Conservation (phyloP, 2,113 vertebrate genomes). For the Ictalurus punctatus region DNA sequence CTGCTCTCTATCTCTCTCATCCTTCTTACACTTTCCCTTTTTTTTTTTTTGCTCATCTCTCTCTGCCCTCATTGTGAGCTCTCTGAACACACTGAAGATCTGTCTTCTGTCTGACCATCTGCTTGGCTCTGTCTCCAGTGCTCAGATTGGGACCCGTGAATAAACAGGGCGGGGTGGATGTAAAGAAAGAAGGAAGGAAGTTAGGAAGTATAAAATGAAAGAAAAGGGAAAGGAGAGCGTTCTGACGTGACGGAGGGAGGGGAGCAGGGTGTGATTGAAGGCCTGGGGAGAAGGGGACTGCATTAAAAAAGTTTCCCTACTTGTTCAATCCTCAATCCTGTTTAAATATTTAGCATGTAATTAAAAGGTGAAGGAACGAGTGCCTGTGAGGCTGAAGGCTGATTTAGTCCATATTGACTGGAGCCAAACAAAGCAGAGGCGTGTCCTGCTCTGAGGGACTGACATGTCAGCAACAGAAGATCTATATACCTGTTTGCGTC, state of each 20-base stretch:
- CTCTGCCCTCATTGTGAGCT: constrained; percentile 12
- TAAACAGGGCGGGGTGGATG: constrained; percentile 9
- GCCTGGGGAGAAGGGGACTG: constrained; percentile 28
- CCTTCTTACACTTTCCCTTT: constrained; percentile 11
- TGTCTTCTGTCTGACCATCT: constrained; percentile 39
- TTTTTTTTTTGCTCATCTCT: background rate
- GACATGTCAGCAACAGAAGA: constrained; percentile 33
- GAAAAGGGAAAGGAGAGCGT: background rate
- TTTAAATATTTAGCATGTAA: constrained; percentile 76
- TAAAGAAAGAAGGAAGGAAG: constrained; percentile 1
- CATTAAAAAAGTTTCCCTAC: constrained; percentile 56
- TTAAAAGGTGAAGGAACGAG: constrained; percentile 69
- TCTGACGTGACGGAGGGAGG: background rate
- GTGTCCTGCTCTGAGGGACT: constrained; percentile 2
- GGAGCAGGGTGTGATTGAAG: constrained; percentile 43
- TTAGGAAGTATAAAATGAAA: background rate
- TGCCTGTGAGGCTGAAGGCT: constrained; percentile 54
- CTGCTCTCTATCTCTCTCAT: constrained; percentile 2
- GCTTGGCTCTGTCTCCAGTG: constrained; percentile 24
- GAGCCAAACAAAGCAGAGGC: constrained; percentile 60
- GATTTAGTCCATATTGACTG: constrained; percentile 65
- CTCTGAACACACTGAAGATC: constrained; percentile 21
- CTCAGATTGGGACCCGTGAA: constrained; percentile 7
- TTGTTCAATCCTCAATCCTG: constrained; percentile 62
- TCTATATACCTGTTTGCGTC: constrained; percentile 61